phyloP scores from a whole-genome alignment of 2,888 invertebrate genomes.

The Apamea sordens region DNA sequence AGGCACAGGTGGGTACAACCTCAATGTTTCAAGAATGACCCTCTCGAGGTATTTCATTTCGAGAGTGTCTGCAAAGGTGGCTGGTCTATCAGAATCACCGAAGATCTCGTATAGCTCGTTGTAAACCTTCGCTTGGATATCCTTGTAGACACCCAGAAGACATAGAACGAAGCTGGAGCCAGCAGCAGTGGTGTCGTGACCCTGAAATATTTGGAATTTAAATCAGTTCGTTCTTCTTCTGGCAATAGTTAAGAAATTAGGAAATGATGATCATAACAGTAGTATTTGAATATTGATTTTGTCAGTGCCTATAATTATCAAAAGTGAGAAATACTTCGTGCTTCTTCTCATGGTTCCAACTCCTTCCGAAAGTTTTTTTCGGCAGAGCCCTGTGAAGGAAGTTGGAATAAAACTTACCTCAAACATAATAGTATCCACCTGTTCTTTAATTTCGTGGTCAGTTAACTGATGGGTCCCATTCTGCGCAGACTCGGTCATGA shows the following conservation, averaged over 20 bases:
- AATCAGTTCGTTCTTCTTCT: not conserved
- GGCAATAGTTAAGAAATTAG: not conserved
- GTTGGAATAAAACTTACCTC: constrained; percentile 88
- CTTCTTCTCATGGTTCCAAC: not conserved
- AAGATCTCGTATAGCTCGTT: constrained; percentile 94
- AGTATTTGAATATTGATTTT: not conserved
- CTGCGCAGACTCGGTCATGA: constrained; percentile 96
- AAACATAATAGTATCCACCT: constrained; percentile 97
- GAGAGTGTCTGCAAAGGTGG: constrained; percentile 94
- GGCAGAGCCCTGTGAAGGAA: not conserved
- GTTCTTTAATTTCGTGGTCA: constrained; percentile 95
- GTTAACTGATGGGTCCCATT: constrained; percentile 93
- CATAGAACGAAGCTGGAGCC: constrained; percentile 96
- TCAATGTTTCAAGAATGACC: constrained; percentile 94
- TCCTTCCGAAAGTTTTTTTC: not conserved
- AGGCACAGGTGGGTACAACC: constrained; percentile 95
- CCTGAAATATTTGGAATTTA: constrained; percentile 70
- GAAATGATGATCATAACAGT: not conserved
- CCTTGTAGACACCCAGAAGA: constrained; percentile 94
- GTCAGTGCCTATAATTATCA: not conserved
- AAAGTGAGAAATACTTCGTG: not conserved
- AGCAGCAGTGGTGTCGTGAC: constrained; percentile 91
- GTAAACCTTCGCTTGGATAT: constrained; percentile 94
- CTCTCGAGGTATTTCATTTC: constrained; percentile 95
- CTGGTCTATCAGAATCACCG: constrained; percentile 94